These are phyloP conservation scores for Panonychus citri DNA, from an alignment of 1,140 invertebrate species.

Conservation along the genomic window DNA sequence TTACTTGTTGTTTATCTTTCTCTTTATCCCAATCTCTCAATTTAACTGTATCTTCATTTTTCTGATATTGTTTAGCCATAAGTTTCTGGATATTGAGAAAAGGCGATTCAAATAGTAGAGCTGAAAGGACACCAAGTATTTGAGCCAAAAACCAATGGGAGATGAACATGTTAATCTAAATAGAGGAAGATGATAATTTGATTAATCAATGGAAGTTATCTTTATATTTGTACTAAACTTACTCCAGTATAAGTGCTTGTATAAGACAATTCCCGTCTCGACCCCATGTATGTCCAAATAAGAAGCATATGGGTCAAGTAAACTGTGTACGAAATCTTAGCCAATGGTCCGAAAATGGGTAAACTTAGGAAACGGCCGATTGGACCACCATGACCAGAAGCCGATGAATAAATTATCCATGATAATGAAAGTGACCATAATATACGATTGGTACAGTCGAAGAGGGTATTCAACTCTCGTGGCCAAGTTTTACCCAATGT, in stretches of 20 bases:
- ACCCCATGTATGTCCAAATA: not conserved
- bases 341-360: conserved; percentile 11
- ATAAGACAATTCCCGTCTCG: conserved; percentile 1
- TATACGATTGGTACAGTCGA: conserved; percentile 12
- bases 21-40: too few relatives aligned
- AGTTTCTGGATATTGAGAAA: conserved; percentile 3
- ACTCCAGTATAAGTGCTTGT: conserved; percentile 10
- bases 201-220: not conserved
- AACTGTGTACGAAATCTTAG: conserved; percentile 13
- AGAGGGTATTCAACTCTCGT: conserved; percentile 2
- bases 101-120: conserved; percentile 9
- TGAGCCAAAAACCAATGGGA: not conserved
- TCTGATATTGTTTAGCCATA: not conserved
- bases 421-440: conserved; percentile 16
- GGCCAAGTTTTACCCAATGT: not conserved
- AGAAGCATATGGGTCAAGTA: conserved; percentile 13
- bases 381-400: conserved; percentile 13
- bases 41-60: too few relatives aligned
- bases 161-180: not conserved
- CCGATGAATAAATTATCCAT: conserved; percentile 14
- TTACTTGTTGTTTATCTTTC: too few relatives aligned
- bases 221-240: not conserved
- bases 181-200: not conserved
- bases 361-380: conserved; percentile 12
- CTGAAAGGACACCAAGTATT: not conserved